Evolutionary conservation across 2,888 invertebrate genomes (phyloP).

Genomic region (Dioctria rufipes): DNA sequence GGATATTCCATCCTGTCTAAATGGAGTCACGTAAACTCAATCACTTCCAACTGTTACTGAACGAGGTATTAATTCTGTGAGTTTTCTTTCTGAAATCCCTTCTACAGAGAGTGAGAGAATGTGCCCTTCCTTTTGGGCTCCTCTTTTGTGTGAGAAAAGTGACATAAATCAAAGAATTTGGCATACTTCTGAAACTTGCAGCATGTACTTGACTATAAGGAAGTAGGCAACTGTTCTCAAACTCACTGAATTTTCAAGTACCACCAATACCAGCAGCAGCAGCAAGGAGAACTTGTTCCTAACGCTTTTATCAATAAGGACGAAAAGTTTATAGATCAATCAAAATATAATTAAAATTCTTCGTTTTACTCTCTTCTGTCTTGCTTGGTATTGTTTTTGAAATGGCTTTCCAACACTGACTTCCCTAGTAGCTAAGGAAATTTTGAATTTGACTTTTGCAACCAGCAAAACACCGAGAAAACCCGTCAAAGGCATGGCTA

Average conservation of each 20-base stretch:
- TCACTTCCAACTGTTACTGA: slow-evolving; percentile 66
- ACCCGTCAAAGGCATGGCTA: background rate
- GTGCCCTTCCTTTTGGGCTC: background rate
- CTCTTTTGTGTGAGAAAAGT: slow-evolving; percentile 23
- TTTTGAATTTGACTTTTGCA: background rate
- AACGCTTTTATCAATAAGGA: background rate
- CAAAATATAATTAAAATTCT: slow-evolving; percentile 13
- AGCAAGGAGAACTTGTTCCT: background rate
- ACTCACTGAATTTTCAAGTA: background rate
- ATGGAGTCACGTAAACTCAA: slow-evolving; percentile 69
- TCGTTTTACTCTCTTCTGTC: background rate
- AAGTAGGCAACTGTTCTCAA: background rate
- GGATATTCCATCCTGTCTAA: slow-evolving; percentile 58
- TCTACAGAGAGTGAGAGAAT: background rate
- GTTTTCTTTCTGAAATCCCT: slow-evolving; percentile 54
- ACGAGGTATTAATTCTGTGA: slow-evolving; percentile 63
- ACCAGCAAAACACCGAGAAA: background rate
- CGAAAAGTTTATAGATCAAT: slow-evolving; percentile 11
- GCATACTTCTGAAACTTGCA: slow-evolving; percentile 41
- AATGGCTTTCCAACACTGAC: background rate
- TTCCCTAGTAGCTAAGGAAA: background rate
- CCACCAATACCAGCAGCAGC: background rate
- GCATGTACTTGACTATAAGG: slow-evolving; percentile 18
- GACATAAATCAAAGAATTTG: slow-evolving; percentile 48
- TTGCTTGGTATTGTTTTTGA: too few species aligned